Conservation (phyloP, 2,888 invertebrate genomes). For the Hetaerina titia region DNA sequence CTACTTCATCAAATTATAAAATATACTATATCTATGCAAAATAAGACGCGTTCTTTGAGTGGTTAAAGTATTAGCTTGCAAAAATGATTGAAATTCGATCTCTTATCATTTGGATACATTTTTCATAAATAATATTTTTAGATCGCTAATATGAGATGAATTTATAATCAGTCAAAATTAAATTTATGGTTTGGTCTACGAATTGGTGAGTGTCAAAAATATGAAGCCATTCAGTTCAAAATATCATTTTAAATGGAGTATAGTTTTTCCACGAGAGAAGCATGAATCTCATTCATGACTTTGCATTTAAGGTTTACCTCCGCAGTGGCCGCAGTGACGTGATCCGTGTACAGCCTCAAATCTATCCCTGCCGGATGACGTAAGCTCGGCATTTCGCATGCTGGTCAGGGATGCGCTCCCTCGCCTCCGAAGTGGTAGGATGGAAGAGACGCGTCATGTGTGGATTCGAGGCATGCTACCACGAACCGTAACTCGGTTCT, state of each 20-base stretch:
- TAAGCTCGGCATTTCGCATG: background rate
- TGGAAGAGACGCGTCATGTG: conserved; percentile 30
- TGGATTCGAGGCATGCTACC: background rate
- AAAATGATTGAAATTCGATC: no score
- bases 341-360: background rate
- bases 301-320: background rate
- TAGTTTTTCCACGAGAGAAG: background rate
- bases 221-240: background rate
- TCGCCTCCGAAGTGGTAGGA: conserved; percentile 41
- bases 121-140: no score
- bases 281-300: background rate
- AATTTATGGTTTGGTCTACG: no score
- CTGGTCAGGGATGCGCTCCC: background rate
- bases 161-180: no score
- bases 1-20: background rate
- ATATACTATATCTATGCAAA: no score
- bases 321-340: background rate
- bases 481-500: background rate
- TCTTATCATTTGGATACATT: no score
- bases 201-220: no score
- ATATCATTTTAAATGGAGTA: background rate
- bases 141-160: no score
- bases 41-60: no score
- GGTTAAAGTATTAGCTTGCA: no score
- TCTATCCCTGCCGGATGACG: background rate